These are phyloP conservation scores for Eilema sororculum DNA, from an alignment of 2,888 invertebrate species.

Conservation along the genomic window DNA sequence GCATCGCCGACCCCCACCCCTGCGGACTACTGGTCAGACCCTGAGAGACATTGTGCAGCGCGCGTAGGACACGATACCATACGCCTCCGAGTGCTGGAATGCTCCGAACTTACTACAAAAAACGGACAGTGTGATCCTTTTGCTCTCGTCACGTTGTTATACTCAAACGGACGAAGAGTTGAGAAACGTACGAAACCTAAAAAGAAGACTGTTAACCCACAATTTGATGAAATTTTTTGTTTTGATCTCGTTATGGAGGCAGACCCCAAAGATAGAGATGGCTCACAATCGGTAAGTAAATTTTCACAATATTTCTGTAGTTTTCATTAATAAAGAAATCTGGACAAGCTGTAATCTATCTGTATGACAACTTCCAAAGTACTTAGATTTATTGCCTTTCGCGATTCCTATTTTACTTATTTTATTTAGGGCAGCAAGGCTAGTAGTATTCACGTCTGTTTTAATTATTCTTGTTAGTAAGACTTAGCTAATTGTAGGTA, in stretches of 20 bases:
- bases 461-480: background rate
- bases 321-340: background rate
- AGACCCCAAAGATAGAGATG: slow-evolving; percentile 84
- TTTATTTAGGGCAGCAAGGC: background rate
- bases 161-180: slow-evolving; percentile 93
- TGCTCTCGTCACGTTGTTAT: slow-evolving; percentile 92
- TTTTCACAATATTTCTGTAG: too few relatives aligned
- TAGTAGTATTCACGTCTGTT: background rate
- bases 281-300: slow-evolving; percentile 87
- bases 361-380: background rate
- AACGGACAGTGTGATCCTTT: slow-evolving; percentile 97
- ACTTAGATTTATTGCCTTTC: background rate
- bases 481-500: slow-evolving; percentile 6
- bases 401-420: background rate
- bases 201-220: slow-evolving; percentile 96
- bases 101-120: slow-evolving; percentile 95
- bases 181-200: slow-evolving; percentile 94
- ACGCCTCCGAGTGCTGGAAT: slow-evolving; percentile 92
- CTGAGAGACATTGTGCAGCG: slow-evolving; percentile 81
- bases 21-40: slow-evolving; percentile 85
- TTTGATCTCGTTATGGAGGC: slow-evolving; percentile 90
- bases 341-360: background rate
- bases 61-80: slow-evolving; percentile 81
- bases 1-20: slow-evolving; percentile 78
- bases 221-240: slow-evolving; percentile 95